These are phyloP conservation scores for Sander vitreus DNA, from an alignment of 2,113 vertebrate species.

Conservation along the genomic window DNA sequence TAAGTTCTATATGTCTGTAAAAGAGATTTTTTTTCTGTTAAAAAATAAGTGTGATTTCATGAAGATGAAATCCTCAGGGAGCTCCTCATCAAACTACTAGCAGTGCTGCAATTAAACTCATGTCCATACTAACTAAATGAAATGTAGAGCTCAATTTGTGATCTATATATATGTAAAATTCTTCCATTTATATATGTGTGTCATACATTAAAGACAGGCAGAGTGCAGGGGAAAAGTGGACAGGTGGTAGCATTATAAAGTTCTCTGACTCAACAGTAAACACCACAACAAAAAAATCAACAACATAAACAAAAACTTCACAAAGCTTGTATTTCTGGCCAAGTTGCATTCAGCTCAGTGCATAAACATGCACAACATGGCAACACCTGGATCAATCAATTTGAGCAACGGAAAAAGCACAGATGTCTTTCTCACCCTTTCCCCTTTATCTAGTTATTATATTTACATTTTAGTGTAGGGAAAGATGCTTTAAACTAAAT, in stretches of 20 bases:
- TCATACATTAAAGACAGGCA: neutral
- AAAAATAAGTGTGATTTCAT: neutral
- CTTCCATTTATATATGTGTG: neutral
- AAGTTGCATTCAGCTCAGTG: neutral
- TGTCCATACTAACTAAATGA: neutral
- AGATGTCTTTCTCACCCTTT: neutral
- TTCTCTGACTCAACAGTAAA: neutral
- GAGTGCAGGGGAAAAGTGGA: neutral
- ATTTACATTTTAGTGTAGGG: slow-evolving; percentile 17
- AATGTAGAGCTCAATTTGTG: neutral
- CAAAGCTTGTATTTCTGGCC: neutral
- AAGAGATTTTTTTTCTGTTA: neutral
- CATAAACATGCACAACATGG: neutral
- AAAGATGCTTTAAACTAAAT: slow-evolving; percentile 16
- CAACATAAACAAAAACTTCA: neutral
- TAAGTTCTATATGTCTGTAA: neutral
- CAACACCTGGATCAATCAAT: neutral
- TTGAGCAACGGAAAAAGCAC: neutral
- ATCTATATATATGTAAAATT: neutral
- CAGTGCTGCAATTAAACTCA: neutral
- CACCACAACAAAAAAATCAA: neutral
- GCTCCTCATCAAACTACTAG: neutral
- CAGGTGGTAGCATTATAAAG: neutral
- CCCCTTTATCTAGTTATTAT: neutral
- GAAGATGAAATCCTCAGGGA: neutral